Base-by-base conservation (phyloP, 2,888 invertebrate genomes). In the Drosophila emarginata region DNA sequence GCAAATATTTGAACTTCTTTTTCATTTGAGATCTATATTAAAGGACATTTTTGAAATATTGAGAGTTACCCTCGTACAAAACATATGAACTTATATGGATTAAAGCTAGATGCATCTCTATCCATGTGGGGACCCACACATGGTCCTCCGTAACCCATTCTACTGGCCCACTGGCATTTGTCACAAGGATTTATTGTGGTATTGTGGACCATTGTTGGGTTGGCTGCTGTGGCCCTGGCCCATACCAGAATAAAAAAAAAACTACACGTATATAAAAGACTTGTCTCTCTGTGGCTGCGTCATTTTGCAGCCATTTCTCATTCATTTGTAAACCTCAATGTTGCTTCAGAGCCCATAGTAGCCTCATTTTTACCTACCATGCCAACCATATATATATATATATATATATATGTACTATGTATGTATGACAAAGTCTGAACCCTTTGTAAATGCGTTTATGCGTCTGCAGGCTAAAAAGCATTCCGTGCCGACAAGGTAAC, bases 141-240 rank as follows among this genome's bases (percentile, higher is more conserved):
- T 7, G 7, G 18, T 12, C 45, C 9, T 39, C 18, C 18, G 23
- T 14, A 40, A 23, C 21, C 71, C 68, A 76, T 63, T 80, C 87
- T 80, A 77, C 78, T 76, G 83, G 83, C 56, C 66, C 70, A 45
- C 1, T 21, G 56, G 78, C 67, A 78, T 83, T 83, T 83, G 85
- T 77, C 78, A 75, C 66, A 54, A 60, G 80, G 80, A 86, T 83
- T 82, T 82, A 86, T 82, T 78, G 80, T 69, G 54, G 53, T 7
- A 86, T 82, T 78, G 80, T 69, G 54, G 45, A 11, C 40, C 50
- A 15, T n/a, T 6, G 52, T 26, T 40, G 52, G 52, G 11, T 23
- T n/a, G 28, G 5, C 9, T 14, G 4, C 12, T 9, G 23, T n/a
- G 36, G 36, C 37, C 14, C 5, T 54, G 52, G 61, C 56, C 39